These are phyloP conservation scores for Colletes latitarsis DNA, from an alignment of 1,140 invertebrate genomes.

Conservation along the genomic window DNA sequence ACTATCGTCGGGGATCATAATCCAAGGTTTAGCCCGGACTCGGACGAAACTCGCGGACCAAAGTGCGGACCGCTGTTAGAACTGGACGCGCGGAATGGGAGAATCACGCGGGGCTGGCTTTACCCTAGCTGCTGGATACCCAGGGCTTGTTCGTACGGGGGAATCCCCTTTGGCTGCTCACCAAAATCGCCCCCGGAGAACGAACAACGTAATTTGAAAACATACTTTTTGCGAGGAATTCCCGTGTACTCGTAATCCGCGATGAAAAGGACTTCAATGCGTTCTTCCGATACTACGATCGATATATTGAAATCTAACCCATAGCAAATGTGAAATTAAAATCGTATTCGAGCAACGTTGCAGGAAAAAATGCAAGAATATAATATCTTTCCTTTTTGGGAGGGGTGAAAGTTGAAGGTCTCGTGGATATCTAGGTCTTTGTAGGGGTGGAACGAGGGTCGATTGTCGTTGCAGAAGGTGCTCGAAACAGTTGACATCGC, in stretches of 20 bases:
- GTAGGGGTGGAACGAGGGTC: background rate
- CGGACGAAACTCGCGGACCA: slow-evolving; percentile 58
- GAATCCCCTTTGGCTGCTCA: background rate
- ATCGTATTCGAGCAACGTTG: too few species aligned
- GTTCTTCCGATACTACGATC: too few species aligned
- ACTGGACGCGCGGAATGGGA: slow-evolving; percentile 18
- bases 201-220: background rate
- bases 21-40: slow-evolving; percentile 65
- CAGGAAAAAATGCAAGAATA: too few species aligned
- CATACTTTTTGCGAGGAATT: background rate
- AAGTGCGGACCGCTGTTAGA: slow-evolving; percentile 33
- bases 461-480: slow-evolving; percentile 14
- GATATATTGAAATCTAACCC: too few species aligned
- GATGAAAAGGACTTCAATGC: too few species aligned
- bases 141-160: background rate
- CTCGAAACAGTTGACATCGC: slow-evolving; percentile 57
- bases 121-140: background rate
- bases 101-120: slow-evolving; percentile 8
- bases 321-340: too few species aligned
- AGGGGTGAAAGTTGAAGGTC: too few species aligned
- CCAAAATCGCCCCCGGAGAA: background rate
- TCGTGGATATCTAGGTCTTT: too few species aligned
- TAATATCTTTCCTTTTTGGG: too few species aligned
- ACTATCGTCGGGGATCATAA: slow-evolving; percentile 69
- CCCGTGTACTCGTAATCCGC: too few species aligned